Base-by-base conservation (phyloP, 1,140 invertebrate genomes). In the Spodoptera frugiperda region DNA sequence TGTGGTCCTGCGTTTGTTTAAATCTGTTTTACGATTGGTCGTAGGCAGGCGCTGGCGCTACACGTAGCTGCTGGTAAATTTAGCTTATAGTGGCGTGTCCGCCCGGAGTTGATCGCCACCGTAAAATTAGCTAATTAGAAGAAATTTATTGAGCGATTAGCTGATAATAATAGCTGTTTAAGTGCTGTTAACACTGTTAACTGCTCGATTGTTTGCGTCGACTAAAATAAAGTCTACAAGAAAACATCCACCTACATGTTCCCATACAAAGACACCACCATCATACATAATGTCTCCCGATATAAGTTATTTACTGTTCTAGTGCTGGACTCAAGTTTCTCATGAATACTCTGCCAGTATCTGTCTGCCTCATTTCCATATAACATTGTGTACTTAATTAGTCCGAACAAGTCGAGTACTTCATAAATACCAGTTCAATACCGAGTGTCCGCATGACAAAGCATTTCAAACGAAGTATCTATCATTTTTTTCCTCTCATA, bases 1-100 rank as follows among this genome's bases (percentile, higher is more conserved):
- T 44, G 73, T 80, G 82, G 79, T 81, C 54, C 79, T 81, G 49
- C 78, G 79, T 75, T 81, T 79, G 81, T 79, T 79, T 82, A 82
- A 78, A 67, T 75, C 55, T 70, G 73, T 75, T 78, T 70, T 77
- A 82, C 78, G 65, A 68, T 76, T 77, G 55, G 30, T 17, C 63
- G 76, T 78, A 55, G 68, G 48, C 59, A 25, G 76, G 57, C 39
- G 67, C 59, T 68, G 33, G 33, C 33, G 33, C 55, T 67, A 49
- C 33, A 49, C 49, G 72, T 75, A 33, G 19, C 21, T 12, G 55
- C 19, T 63, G 72, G 71, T 53, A 75, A 63, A 61, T 75, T 75
- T 54, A 65, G 49, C 44, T 65, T 65, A 25, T 25, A 65, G 57
- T 30, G 19, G 72, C 57, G 49, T 75, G 49, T 75, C 72, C 8